Evolutionary conservation across 1,140 invertebrate species (phyloP), one percentile per base, ranked within the genome.

Genomic region (Physella acuta): DNA sequence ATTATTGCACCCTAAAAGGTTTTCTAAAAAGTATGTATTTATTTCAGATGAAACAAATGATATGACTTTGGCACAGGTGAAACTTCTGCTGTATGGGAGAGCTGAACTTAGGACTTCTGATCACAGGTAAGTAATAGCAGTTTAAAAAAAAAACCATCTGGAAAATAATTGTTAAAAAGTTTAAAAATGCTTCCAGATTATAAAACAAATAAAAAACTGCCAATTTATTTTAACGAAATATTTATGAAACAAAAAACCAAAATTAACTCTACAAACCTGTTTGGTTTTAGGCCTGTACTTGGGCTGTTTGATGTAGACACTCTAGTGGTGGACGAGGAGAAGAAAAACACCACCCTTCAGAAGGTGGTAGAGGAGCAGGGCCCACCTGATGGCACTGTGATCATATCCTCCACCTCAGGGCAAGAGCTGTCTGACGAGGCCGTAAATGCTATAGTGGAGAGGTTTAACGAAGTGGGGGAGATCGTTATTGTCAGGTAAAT

Each of bases 101-200:
- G 92, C 94, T 5, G 95, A 99, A 85, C 86, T 99, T 55, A 98
- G 98, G 84, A 97, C 98, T 81, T 99, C 96, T 80, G 97, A 99
- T 87, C 97, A 99, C 86, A 88, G 95, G 86, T 86, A 72, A 65
- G 63, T 24, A n/a, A n/a, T n/a, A n/a, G n/a, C n/a, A n/a, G n/a
- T n/a, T n/a, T n/a, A n/a, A n/a, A n/a, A n/a, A n/a, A n/a, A n/a
- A n/a, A n/a, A n/a, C n/a, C n/a, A n/a, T n/a, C n/a, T n/a, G n/a
- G n/a, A n/a, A n/a, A n/a, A n/a, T n/a, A n/a, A n/a, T n/a, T n/a
- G n/a, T n/a, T n/a, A n/a, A n/a, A n/a, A n/a, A n/a, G n/a, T n/a
- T n/a, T n/a, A n/a, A n/a, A n/a, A n/a, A n/a, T n/a, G n/a, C n/a
- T n/a, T n/a, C n/a, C n/a, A n/a, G n/a, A n/a, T n/a, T n/a, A n/a